phyloP scores from a whole-genome alignment of 2,888 invertebrate genomes.

The Flabesymbios commensalis region DNA sequence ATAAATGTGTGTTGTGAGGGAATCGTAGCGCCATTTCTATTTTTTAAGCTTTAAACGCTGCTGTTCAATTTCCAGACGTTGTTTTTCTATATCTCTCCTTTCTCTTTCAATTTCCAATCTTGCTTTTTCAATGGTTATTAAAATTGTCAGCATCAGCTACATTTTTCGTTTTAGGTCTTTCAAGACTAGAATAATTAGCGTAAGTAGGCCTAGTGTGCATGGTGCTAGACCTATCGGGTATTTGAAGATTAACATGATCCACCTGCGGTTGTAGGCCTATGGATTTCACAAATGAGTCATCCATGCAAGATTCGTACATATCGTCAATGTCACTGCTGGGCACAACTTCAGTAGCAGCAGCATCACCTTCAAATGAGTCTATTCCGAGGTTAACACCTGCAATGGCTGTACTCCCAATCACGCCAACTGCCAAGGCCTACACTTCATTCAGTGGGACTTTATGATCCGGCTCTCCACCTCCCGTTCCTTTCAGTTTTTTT shows the following conservation, averaged over 20 bases:
- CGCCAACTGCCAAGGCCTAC: not conserved
- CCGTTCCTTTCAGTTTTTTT: not conserved
- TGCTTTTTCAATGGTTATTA: not conserved
- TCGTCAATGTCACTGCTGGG: too few relatives aligned
- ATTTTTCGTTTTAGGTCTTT: not conserved
- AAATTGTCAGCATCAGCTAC: not conserved
- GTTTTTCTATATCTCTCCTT: not conserved
- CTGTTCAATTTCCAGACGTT: not conserved
- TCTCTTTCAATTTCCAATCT: not conserved
- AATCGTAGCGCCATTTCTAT: too few relatives aligned
- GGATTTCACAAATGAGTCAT: too few relatives aligned
- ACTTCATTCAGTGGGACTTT: not conserved
- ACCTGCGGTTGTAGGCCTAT: too few relatives aligned
- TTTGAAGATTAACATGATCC: too few relatives aligned
- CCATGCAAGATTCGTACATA: too few relatives aligned
- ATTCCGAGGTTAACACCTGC: not conserved
- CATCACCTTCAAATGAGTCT: not conserved
- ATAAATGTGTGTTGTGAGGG: too few relatives aligned
- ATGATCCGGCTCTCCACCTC: not conserved
- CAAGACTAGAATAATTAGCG: too few relatives aligned
- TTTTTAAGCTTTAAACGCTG: too few relatives aligned
- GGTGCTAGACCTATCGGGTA: too few relatives aligned
- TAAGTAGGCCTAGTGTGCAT: too few relatives aligned
- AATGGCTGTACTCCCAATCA: not conserved
- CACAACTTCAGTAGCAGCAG: too few relatives aligned